phyloP scores from a whole-genome alignment of 1,140 invertebrate genomes.

The Neotoxoptera formosana region DNA sequence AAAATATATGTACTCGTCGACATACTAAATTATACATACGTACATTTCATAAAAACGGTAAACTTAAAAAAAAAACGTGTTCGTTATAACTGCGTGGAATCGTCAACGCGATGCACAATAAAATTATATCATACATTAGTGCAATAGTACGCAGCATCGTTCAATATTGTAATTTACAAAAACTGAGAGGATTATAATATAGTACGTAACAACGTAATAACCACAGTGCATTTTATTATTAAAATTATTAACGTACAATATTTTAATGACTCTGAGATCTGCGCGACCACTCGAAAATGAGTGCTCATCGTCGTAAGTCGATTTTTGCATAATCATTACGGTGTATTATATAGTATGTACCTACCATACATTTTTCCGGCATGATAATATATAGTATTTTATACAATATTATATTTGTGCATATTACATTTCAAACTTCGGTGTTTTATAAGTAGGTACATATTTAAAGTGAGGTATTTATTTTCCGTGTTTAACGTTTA shows the following conservation, averaged over 20 bases:
- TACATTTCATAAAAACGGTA: neutral
- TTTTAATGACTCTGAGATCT: neutral
- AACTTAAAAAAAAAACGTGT: neutral
- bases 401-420: neutral
- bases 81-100: neutral
- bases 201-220: neutral
- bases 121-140: neutral
- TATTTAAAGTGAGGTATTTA: neutral
- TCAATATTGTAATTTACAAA: neutral
- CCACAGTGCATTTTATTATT: neutral
- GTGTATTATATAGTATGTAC: neutral
- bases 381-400: neutral
- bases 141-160: neutral
- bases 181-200: neutral
- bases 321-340: neutral
- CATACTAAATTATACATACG: neutral
- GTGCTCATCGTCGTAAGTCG: neutral
- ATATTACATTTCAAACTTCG: neutral
- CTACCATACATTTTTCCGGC: neutral
- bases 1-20: neutral
- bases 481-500: neutral
- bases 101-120: neutral
- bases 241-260: neutral
- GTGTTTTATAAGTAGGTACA: neutral
- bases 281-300: neutral